Evolutionary conservation across 2,113 vertebrate genomes (phyloP).

Genomic region (Jacana jacana): DNA sequence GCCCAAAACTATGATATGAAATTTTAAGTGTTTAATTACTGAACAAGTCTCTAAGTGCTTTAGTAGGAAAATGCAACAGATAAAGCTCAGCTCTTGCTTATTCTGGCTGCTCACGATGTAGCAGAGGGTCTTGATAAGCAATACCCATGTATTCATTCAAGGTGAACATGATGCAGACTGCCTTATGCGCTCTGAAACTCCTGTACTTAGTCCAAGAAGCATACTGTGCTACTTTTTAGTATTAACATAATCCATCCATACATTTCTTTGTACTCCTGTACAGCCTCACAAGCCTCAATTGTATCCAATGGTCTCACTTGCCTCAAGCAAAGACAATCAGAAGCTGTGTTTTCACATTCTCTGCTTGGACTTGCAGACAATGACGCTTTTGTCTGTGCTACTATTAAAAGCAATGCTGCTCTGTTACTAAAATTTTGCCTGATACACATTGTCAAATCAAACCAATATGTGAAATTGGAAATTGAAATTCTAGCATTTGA

Average conservation of each 20-base stretch:
- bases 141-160: background rate
- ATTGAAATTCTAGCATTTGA: background rate
- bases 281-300: background rate
- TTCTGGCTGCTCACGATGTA: background rate
- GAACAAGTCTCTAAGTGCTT: background rate
- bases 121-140: background rate
- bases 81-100: background rate
- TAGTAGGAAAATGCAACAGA: background rate
- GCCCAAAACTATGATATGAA: background rate
- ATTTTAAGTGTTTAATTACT: background rate
- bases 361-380: background rate
- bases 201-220: background rate
- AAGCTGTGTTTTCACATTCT: background rate
- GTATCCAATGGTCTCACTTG: background rate
- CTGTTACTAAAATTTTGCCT: background rate
- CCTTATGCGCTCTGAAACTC: background rate
- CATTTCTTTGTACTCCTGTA: background rate
- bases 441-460: background rate
- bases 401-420: background rate
- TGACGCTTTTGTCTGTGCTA: background rate
- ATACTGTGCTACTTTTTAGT: background rate
- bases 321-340: background rate
- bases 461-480: background rate
- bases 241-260: background rate
- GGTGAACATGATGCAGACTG: background rate